These are phyloP conservation scores for Cydia splendana DNA, from an alignment of 1,140 invertebrate genomes.

Conservation along the genomic window DNA sequence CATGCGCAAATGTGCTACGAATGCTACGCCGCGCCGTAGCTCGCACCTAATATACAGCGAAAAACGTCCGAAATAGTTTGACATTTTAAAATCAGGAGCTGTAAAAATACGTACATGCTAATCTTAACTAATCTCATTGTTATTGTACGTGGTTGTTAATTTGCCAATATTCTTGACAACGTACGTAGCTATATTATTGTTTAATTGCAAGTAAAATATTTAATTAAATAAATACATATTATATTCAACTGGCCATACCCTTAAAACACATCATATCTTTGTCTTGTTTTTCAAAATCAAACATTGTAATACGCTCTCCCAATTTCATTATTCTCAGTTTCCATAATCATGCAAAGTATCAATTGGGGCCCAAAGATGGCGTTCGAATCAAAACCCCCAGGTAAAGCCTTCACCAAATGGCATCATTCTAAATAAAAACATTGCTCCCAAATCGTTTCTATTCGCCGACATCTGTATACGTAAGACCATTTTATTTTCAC, in stretches of 20 bases:
- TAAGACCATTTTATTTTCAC: slow-evolving; percentile 36
- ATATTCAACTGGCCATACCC: background rate
- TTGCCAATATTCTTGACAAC: too few species aligned
- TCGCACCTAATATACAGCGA: too few species aligned
- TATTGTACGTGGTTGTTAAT: too few species aligned
- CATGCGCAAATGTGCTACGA: too few species aligned
- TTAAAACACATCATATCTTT: background rate
- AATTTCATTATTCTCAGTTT: slow-evolving; percentile 8
- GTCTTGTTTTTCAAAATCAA: background rate
- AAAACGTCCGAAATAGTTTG: too few species aligned
- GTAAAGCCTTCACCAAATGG: slow-evolving; percentile 64
- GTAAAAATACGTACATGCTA: too few species aligned
- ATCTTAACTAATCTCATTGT: too few species aligned
- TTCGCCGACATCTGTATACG: slow-evolving; percentile 67
- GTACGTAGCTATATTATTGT: too few species aligned
- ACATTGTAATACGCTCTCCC: background rate
- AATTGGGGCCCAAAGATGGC: slow-evolving; percentile 15
- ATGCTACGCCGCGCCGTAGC: too few species aligned
- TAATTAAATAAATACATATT: background rate
- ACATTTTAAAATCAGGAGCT: too few species aligned
- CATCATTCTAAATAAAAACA: slow-evolving; percentile 77
- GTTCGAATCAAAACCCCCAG: slow-evolving; percentile 65
- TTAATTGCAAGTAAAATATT: too few species aligned
- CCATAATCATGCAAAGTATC: slow-evolving; percentile 31
- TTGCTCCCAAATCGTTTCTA: slow-evolving; percentile 73